Percentiles rank a stretch among this genome's conserved stretches.
Evolutionary conservation across 2,113 vertebrate genomes (phyloP).

Genomic region (Heteronetta atricapilla): DNA sequence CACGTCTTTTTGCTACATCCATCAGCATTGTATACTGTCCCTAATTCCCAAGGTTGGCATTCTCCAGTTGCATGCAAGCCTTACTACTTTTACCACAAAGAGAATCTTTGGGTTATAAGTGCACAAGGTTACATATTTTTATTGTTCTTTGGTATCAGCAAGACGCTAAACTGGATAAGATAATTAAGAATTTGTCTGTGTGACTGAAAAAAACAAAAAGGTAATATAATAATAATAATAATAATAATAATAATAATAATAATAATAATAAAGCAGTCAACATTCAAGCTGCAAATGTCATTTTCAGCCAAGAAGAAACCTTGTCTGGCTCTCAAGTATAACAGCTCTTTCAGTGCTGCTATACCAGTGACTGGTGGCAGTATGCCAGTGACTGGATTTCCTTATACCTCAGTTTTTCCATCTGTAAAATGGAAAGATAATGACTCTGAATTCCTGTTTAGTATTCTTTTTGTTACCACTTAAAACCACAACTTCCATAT

Average conservation of each 20-base stretch:
- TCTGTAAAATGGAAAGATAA: background rate
- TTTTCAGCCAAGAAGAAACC: background rate
- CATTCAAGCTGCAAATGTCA: background rate
- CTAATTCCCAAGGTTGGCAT: background rate
- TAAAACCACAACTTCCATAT: background rate
- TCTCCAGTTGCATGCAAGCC: background rate
- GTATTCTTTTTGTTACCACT: background rate
- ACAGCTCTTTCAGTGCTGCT: background rate
- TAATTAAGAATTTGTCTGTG: background rate
- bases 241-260: no score
- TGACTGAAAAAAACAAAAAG: background rate
- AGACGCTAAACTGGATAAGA: background rate
- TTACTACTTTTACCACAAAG: accelerated
- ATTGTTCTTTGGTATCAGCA: background rate
- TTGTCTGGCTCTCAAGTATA: background rate
- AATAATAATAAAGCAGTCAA: no score
- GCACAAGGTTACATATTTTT: background rate
- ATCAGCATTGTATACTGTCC: background rate
- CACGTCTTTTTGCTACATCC: background rate
- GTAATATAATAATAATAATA: no score
- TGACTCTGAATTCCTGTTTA: accelerated
- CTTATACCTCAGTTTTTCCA: background rate
- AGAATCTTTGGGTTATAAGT: background rate
- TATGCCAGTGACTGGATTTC: background rate
- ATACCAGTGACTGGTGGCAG: background rate